Conservation (phyloP, 1,140 invertebrate genomes). For the Aphelinus certus region DNA sequence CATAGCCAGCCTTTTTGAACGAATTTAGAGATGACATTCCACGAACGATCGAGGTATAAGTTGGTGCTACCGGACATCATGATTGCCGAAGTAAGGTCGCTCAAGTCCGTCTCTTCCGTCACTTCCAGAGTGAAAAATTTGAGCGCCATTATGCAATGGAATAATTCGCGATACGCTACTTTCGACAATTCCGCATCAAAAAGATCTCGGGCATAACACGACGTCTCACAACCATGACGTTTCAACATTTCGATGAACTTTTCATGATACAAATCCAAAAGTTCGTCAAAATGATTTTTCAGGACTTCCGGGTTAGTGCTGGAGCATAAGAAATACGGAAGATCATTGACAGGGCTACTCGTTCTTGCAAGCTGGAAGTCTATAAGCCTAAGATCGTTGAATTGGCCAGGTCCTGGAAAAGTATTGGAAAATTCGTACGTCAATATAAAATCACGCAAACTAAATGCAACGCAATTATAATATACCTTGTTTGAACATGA, state of each 20-base stretch:
- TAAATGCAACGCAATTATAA: not conserved
- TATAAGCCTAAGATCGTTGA: conserved; percentile 17
- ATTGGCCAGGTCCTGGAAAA: not conserved
- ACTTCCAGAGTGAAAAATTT: conserved; percentile 25
- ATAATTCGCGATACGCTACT: not conserved
- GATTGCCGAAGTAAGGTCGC: not conserved
- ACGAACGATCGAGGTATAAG: not conserved
- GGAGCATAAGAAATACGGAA: conserved; percentile 7
- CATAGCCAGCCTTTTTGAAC: conserved; percentile 18
- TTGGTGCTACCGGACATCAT: not conserved
- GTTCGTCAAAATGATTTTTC: conserved; percentile 1
- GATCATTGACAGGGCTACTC: conserved; percentile 2
- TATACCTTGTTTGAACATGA: conserved; percentile 15
- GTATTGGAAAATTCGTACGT: no score
- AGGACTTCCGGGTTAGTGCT: not conserved
- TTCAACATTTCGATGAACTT: conserved; percentile 1
- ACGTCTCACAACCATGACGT: not conserved
- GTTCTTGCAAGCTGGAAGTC: conserved; percentile 2
- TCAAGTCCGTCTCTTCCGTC: not conserved
- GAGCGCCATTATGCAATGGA: conserved; percentile 9
- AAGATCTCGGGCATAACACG: not conserved
- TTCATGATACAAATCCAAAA: conserved; percentile 6
- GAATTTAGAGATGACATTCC: not conserved
- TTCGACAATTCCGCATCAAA: conserved; percentile 10
- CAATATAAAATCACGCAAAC: no score